Percentiles rank a stretch among this genome's conserved stretches.
These are phyloP conservation scores for Catalaphyllia jardinei DNA, from an alignment of 64 coral and sea anemone species.

Conservation along the genomic window DNA sequence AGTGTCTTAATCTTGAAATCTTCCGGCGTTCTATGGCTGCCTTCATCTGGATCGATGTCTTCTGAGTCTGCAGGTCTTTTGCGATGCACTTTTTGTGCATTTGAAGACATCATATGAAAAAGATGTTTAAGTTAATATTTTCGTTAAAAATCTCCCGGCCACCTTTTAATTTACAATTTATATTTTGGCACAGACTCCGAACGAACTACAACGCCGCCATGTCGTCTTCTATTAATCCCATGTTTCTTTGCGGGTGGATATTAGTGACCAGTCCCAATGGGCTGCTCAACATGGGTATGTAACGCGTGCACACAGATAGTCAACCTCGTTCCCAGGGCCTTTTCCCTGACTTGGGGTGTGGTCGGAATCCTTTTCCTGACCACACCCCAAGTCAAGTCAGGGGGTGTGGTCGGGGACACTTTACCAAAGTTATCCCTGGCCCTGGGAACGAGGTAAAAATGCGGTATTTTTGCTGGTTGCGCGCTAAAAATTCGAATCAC, in stretches of 20 bases:
- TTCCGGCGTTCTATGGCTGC: not conserved
- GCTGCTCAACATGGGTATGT: not conserved
- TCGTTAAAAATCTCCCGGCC: not conserved
- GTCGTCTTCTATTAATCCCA: not conserved
- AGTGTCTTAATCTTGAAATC: constrained; percentile 82
- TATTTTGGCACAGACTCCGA: not conserved
- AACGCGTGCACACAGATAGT: too few relatives aligned
- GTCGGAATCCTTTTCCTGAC: too few relatives aligned
- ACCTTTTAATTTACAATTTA: not conserved
- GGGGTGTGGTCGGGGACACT: too few relatives aligned
- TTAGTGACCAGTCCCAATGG: not conserved
- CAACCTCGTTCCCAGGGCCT: too few relatives aligned
- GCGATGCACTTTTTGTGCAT: not conserved
- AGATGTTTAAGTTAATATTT: not conserved
- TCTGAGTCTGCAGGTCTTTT: constrained; percentile 28
- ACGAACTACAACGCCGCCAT: not conserved
- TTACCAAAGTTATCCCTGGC: too few relatives aligned
- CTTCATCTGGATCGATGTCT: not conserved
- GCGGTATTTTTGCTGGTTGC: too few relatives aligned
- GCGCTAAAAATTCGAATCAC: too few relatives aligned
- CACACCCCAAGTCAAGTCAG: too few relatives aligned
- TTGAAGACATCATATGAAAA: constrained; percentile 8
- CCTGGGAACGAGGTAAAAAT: too few relatives aligned
- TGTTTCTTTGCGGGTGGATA: not conserved
- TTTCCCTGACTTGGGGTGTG: too few relatives aligned